phyloP scores from a whole-genome alignment of 2,113 vertebrate genomes.

The Anhinga anhinga region DNA sequence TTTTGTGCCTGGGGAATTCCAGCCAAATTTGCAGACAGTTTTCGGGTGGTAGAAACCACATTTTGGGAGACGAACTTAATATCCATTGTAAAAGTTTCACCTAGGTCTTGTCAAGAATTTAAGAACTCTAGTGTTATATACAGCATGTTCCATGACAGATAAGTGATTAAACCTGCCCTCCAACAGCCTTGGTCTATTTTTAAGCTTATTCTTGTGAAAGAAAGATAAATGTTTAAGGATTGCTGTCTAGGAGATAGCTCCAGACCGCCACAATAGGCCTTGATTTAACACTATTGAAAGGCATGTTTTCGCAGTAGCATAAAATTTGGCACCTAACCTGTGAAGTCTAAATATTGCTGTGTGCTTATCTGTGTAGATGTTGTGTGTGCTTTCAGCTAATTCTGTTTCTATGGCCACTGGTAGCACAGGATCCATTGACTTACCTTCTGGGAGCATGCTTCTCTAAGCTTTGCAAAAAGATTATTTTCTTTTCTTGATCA shows the following conservation, averaged over 20 bases:
- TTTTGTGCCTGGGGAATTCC: neutral
- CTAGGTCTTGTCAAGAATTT: neutral
- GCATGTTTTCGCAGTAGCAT: neutral
- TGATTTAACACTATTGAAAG: constrained; percentile 52
- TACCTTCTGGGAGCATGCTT: constrained; percentile 22
- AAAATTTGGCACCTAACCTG: neutral
- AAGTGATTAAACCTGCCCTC: neutral
- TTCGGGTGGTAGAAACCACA: neutral
- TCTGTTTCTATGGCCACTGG: neutral
- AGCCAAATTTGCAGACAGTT: neutral
- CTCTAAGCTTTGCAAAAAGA: neutral
- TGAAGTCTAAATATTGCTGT: neutral
- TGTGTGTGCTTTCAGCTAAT: neutral
- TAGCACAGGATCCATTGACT: constrained; percentile 32
- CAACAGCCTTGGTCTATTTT: neutral
- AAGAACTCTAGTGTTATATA: neutral
- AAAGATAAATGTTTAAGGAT: neutral
- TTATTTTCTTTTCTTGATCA: constrained; percentile 24
- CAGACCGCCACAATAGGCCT: neutral
- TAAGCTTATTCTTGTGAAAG: neutral
- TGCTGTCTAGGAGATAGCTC: neutral
- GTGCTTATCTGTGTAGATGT: constrained; percentile 27
- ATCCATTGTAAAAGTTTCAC: neutral
- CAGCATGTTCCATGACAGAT: neutral
- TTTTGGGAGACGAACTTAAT: neutral